Base-by-base conservation (phyloP, 2,888 invertebrate species). In the Entomobrya multifasciata region DNA sequence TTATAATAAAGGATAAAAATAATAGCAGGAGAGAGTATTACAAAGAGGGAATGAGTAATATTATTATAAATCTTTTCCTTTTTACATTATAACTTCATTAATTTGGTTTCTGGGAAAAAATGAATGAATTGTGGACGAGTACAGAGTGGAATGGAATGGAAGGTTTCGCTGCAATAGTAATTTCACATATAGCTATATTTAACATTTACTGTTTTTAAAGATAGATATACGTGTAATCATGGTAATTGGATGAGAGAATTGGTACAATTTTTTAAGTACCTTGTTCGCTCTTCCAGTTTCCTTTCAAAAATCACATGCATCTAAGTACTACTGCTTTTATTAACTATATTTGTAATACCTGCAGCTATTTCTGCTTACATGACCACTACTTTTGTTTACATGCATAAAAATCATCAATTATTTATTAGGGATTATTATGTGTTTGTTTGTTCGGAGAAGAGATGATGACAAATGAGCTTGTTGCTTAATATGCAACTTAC, bases 161-260 rank as follows among this genome's bases (percentile, higher is more conserved):
- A 41, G 20, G 1, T 20, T 57, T 57, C 22, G 1, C 20, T 36
- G 20, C 11, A 15, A 36, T 36, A 36, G 8, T 36, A 4, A 36
- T 36, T 36, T 36, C 36, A 4, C 36, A 36, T 36, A 36, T 36
- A 36, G 47, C 41, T 76, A 57, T 57, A 76, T 55, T 76, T 76
- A 57, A 41, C 76, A 17, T 55, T 76, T 76, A 57, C 17, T 41
- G 55, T 22, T 20, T 15, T 57, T 22, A 3, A 36, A 55, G 22
- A 57, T 20, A 41, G 22, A 36, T 8, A 4, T 6, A 6, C 36
- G 13, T 22, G 57, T n/a, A 76, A 76, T 76, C 57, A 76, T 22
- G 55, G 22, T 76, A 76, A 76, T 76, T 76, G 76, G 76, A 76
- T 76, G 76, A 76, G 76, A 76, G 36, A 36, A 36, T 36, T 36